Percentiles rank a stretch among this genome's conserved stretches.
Conservation (phyloP, 2,113 vertebrate genomes). For the Zosterops lateralis region DNA sequence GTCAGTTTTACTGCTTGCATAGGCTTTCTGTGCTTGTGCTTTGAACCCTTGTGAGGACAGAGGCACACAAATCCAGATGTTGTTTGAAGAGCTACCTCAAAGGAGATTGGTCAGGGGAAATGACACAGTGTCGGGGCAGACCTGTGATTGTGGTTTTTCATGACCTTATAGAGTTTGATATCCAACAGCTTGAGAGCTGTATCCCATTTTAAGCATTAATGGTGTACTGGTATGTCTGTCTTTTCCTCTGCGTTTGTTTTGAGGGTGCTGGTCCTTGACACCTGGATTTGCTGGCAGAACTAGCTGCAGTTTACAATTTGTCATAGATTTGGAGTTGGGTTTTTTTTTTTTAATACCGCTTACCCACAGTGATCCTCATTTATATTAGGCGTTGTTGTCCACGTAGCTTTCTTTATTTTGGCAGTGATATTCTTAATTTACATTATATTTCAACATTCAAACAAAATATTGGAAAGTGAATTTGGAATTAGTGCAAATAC, state of each 20-base stretch:
- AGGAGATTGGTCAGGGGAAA: neutral
- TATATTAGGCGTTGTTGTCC: neutral
- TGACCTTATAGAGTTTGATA: neutral
- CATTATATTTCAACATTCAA: neutral
- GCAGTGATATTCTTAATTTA: neutral
- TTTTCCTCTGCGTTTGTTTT: neutral
- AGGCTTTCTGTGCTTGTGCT: slow-evolving; percentile 27
- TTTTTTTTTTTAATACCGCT: neutral
- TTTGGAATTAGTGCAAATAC: neutral
- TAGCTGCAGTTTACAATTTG: neutral
- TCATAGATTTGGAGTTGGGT: neutral
- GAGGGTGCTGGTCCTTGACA: neutral
- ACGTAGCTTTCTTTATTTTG: neutral
- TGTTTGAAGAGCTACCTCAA: slow-evolving; percentile 61
- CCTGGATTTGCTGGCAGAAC: neutral
- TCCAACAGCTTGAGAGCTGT: neutral
- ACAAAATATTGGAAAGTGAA: neutral
- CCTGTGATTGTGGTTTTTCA: neutral
- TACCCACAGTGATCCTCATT: neutral
- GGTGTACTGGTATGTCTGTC: neutral
- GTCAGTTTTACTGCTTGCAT: slow-evolving; percentile 55
- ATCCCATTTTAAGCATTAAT: neutral
- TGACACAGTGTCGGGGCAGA: slow-evolving; percentile 19
- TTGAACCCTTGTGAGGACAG: slow-evolving; percentile 48
- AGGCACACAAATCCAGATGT: neutral